phyloP scores from a whole-genome alignment of 2,888 invertebrate genomes.

The Andrena bucephala region DNA sequence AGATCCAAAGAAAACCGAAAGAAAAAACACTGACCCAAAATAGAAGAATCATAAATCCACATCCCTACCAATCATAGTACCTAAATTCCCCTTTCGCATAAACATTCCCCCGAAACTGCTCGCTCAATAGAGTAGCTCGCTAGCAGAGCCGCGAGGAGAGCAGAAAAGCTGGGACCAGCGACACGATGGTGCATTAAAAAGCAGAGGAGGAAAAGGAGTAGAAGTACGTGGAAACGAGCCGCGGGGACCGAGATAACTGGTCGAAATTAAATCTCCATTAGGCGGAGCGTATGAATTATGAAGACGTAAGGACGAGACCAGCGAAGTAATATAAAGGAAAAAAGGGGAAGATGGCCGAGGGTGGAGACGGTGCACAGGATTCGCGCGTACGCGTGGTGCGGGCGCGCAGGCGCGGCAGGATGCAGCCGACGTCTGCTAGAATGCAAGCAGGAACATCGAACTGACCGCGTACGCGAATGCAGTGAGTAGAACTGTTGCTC shows the following conservation, averaged over 20 bases:
- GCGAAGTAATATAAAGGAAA: slow-evolving; percentile 21
- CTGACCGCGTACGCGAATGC: slow-evolving; percentile 41
- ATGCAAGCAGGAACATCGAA: slow-evolving; percentile 36
- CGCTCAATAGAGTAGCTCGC: no score
- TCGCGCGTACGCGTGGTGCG: not conserved
- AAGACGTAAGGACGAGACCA: slow-evolving; percentile 69
- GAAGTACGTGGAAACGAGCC: slow-evolving; percentile 28
- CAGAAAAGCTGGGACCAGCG: no score
- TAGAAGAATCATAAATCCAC: not conserved
- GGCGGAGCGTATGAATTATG: slow-evolving; percentile 76
- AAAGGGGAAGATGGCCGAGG: not conserved
- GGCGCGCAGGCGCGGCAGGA: not conserved
- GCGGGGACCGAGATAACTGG: slow-evolving; percentile 64
- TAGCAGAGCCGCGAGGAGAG: not conserved
- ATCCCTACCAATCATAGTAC: not conserved
- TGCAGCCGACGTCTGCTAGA: slow-evolving; percentile 17
- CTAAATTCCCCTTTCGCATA: not conserved
- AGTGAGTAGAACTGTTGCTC: slow-evolving; percentile 68
- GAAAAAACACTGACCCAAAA: not conserved
- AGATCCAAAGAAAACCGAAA: not conserved
- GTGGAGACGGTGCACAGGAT: slow-evolving; percentile 6
- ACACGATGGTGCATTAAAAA: slow-evolving; percentile 9
- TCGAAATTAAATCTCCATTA: slow-evolving; percentile 80
- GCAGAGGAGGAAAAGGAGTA: not conserved
- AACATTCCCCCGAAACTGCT: not conserved